Conservation (phyloP, 1,140 invertebrate genomes). For the Bombus waltoni region DNA sequence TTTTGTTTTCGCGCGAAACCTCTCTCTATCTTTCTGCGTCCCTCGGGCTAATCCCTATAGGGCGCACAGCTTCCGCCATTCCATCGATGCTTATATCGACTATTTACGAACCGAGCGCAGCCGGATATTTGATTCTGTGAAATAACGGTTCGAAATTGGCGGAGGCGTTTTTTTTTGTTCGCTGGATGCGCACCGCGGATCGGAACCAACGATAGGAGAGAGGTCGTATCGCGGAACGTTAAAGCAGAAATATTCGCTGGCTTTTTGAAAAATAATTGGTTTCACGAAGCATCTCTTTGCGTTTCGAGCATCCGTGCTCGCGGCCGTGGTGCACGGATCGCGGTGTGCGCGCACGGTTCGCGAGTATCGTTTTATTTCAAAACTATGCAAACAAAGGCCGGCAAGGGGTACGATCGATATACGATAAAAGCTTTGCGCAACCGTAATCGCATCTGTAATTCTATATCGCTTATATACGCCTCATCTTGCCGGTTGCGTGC, state of each 20-base stretch:
- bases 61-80: background rate
- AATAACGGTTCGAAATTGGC: slow-evolving; percentile 19
- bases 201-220: background rate
- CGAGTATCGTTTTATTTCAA: slow-evolving; percentile 27
- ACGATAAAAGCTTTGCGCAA: slow-evolving; percentile 37
- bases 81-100: slow-evolving; percentile 20
- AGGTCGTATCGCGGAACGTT: background rate
- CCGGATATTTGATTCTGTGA: slow-evolving; percentile 41
- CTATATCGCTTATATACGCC: slow-evolving; percentile 11
- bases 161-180: background rate
- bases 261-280: slow-evolving; percentile 20
- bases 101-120: background rate
- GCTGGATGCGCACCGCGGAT: background rate
- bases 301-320: background rate
- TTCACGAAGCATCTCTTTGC: background rate
- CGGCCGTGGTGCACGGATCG: background rate
- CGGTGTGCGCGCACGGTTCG: background rate
- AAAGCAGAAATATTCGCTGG: slow-evolving; percentile 16
- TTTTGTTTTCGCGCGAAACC: background rate
- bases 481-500: background rate
- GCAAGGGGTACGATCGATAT: slow-evolving; percentile 35
- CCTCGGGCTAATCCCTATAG: background rate
- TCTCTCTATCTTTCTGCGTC: background rate
- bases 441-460: slow-evolving; percentile 49
- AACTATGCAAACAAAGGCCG: slow-evolving; percentile 32